Evolutionary conservation across 2,797 vertebrate species (phyloP).

Genomic region (Coccyzus lansbergi): DNA sequence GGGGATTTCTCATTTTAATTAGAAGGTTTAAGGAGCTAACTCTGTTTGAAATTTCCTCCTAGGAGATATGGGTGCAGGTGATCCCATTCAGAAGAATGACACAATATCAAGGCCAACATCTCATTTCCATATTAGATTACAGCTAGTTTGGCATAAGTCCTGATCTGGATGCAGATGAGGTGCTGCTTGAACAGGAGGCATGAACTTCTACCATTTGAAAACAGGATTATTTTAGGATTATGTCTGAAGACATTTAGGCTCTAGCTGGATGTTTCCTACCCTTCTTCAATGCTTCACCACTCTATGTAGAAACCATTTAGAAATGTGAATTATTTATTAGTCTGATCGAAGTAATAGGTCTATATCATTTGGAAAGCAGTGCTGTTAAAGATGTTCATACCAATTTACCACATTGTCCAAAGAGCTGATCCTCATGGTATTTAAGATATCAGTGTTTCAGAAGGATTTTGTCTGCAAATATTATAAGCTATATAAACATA

Average conservation of each 20-base stretch:
- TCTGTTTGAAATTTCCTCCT: slow-evolving; percentile 90
- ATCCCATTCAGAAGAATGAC: slow-evolving; percentile 89
- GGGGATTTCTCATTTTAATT: slow-evolving; percentile 99
- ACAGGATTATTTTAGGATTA: slow-evolving; percentile 68
- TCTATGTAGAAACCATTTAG: slow-evolving; percentile 30
- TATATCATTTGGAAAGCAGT: not conserved
- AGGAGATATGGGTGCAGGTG: slow-evolving; percentile 90
- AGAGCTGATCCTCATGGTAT: not conserved
- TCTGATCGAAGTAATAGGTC: slow-evolving; percentile 34
- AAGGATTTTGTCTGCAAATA: slow-evolving; percentile 5
- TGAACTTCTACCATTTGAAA: slow-evolving; percentile 68
- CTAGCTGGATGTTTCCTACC: slow-evolving; percentile 1
- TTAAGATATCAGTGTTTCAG: not conserved
- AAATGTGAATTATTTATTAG: slow-evolving; percentile 51
- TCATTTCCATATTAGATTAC: slow-evolving; percentile 97
- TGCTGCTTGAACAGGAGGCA: slow-evolving; percentile 70
- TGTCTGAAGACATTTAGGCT: slow-evolving; percentile 52
- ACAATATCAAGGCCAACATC: slow-evolving; percentile 86
- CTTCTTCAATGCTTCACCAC: not conserved
- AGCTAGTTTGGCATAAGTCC: slow-evolving; percentile 88
- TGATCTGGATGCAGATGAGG: slow-evolving; percentile 78
- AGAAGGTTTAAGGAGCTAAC: slow-evolving; percentile 98
- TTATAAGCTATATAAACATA: not conserved
- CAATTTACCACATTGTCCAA: not conserved
- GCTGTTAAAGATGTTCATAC: not conserved